phyloP scores from a whole-genome alignment of 2,888 invertebrate genomes.

The Salpingus planirostris region DNA sequence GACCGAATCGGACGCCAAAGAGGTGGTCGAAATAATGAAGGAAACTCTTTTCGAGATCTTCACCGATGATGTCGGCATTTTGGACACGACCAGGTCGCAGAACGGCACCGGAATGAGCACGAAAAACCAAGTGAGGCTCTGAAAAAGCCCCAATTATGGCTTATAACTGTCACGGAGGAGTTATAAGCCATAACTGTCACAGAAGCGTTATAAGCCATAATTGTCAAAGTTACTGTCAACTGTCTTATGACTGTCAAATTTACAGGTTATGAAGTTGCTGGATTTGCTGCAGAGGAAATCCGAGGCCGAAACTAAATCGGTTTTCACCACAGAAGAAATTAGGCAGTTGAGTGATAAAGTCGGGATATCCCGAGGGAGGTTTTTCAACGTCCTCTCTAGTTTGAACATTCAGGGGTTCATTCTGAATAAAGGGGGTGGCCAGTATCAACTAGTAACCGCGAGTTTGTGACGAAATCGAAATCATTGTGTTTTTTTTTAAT shows the following conservation, averaged over 20 bases:
- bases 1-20: constrained; percentile 69
- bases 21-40: constrained; percentile 77
- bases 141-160: too few relatives aligned
- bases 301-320: constrained; percentile 55
- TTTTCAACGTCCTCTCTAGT: constrained; percentile 62
- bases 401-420: constrained; percentile 81
- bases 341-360: constrained; percentile 59
- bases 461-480: constrained; percentile 11
- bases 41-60: constrained; percentile 70
- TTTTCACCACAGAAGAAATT: constrained; percentile 70
- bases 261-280: constrained; percentile 64
- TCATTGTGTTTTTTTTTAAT: background rate
- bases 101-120: constrained; percentile 67
- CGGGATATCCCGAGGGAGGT: constrained; percentile 55
- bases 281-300: constrained; percentile 57
- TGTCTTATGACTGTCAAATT: constrained; percentile 34
- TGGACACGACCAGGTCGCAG: constrained; percentile 57
- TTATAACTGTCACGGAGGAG: constrained; percentile 3
- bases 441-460: constrained; percentile 30
- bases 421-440: constrained; percentile 59
- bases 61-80: constrained; percentile 59
- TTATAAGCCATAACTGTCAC: constrained; percentile 4
- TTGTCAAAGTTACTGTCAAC: constrained; percentile 1
- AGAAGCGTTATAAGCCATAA: background rate
- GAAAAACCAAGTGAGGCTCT: constrained; percentile 54